Evolutionary conservation across 2,888 invertebrate genomes (phyloP).

Genomic region (Temnothorax rugatulus): DNA sequence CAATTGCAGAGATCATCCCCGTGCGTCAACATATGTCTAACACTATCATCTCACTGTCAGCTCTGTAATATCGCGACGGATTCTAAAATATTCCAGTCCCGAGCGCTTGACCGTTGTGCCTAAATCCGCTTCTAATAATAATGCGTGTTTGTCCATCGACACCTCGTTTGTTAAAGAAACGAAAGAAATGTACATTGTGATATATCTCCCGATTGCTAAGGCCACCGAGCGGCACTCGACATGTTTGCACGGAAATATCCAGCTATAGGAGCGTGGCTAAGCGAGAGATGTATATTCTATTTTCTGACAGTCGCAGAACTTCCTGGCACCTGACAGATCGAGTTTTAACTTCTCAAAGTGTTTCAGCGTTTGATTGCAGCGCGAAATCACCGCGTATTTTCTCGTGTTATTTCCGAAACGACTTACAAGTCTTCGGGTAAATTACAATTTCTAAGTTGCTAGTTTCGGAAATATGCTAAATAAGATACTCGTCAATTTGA

Average conservation of each 20-base stretch:
- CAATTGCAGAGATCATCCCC: neutral
- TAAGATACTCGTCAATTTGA: neutral
- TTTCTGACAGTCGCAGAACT: slow-evolving; percentile 47
- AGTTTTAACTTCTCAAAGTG: slow-evolving; percentile 12
- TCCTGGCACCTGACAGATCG: slow-evolving; percentile 21
- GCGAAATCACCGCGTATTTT: neutral
- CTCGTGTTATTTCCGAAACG: neutral
- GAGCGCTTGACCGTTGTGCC: neutral
- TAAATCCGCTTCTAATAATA: neutral
- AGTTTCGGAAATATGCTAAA: neutral
- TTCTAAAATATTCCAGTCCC: neutral
- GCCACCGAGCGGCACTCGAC: slow-evolving; percentile 15
- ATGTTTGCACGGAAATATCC: slow-evolving; percentile 43
- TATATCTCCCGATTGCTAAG: neutral
- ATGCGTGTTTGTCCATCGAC: neutral
- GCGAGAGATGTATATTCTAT: slow-evolving; percentile 11
- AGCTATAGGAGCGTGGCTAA: slow-evolving; percentile 9
- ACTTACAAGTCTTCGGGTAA: neutral
- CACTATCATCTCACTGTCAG: neutral
- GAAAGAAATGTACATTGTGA: neutral
- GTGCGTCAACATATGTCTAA: neutral
- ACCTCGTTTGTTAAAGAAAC: neutral
- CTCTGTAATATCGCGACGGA: neutral
- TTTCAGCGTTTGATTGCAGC: slow-evolving; percentile 15
- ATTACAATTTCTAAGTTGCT: neutral